Conservation (phyloP, 2,888 invertebrate species). For the Macrostomum cliftonense region DNA sequence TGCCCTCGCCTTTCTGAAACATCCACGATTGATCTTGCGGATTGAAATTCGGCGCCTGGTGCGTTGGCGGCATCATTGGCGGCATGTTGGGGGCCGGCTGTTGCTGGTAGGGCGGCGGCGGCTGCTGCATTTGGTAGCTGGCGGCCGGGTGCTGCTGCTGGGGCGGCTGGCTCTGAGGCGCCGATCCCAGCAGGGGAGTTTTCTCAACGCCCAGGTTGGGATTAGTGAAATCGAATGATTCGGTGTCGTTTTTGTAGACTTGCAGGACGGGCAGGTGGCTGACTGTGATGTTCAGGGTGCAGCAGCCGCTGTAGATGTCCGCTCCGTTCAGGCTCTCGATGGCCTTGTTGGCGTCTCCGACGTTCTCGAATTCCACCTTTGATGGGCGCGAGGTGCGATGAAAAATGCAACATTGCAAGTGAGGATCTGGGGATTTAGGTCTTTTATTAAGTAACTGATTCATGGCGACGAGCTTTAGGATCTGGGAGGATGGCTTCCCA, state of each 20-base stretch:
- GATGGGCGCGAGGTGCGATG: too few relatives aligned
- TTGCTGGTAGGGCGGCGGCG: background rate
- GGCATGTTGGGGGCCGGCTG: background rate
- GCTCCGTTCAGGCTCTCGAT: conserved; percentile 9
- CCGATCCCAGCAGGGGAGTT: conserved; percentile 1
- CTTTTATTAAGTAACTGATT: too few relatives aligned
- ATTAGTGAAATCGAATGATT: conserved; percentile 41
- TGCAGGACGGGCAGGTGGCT: conserved; percentile 5
- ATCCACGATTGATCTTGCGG: background rate
- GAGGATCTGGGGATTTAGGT: too few relatives aligned
- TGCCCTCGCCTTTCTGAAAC: background rate
- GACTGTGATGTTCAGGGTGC: conserved; percentile 6
- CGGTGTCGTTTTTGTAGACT: conserved; percentile 8
- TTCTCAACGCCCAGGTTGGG: conserved; percentile 36
- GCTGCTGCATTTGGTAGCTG: background rate
- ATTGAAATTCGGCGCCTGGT: background rate
- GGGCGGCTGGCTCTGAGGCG: background rate
- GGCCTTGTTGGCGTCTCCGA: conserved; percentile 6
- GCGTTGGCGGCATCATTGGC: background rate
- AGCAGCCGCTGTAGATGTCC: conserved; percentile 11
- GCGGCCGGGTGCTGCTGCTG: background rate
- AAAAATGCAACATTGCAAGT: too few relatives aligned
- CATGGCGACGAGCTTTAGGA: too few relatives aligned
- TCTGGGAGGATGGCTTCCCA: too few relatives aligned
- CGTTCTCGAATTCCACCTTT: conserved; percentile 7